These are phyloP conservation scores for Parochlus steinenii DNA, from an alignment of 2,888 invertebrate species.

Conservation along the genomic window DNA sequence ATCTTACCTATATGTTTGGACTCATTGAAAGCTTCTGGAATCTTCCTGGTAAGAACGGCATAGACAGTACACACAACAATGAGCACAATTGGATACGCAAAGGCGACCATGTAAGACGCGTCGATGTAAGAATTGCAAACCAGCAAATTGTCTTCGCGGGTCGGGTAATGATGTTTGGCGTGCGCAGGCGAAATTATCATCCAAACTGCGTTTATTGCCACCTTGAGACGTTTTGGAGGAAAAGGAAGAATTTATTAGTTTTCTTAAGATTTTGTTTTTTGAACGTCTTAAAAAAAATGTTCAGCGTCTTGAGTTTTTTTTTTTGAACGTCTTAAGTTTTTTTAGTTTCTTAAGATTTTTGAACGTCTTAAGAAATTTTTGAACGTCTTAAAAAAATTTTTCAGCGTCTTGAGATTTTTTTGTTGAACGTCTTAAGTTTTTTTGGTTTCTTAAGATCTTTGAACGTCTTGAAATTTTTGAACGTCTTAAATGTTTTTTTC, in stretches of 20 bases:
- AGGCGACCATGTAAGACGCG: conserved; percentile 86
- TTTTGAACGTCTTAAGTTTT: no score
- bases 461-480: no score
- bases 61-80: conserved; percentile 90
- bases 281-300: no score
- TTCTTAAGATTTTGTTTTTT: background rate
- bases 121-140: conserved; percentile 87
- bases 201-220: conserved; percentile 81
- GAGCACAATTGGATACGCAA: conserved; percentile 80
- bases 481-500: no score
- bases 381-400: no score
- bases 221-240: conserved; percentile 32
- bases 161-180: conserved; percentile 81
- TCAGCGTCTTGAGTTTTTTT: no score
- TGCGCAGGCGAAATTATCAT: conserved; percentile 78
- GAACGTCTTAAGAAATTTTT: no score
- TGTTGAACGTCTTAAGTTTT: no score
- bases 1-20: conserved; percentile 90
- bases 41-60: conserved; percentile 87
- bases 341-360: no score
- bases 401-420: no score
- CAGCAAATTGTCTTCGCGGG: conserved; percentile 78
- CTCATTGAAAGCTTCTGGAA: conserved; percentile 97
- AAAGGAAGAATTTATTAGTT: conserved; percentile 14
- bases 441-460: no score